phyloP scores from a whole-genome alignment of 2,113 vertebrate species.

The Condylura cristata region DNA sequence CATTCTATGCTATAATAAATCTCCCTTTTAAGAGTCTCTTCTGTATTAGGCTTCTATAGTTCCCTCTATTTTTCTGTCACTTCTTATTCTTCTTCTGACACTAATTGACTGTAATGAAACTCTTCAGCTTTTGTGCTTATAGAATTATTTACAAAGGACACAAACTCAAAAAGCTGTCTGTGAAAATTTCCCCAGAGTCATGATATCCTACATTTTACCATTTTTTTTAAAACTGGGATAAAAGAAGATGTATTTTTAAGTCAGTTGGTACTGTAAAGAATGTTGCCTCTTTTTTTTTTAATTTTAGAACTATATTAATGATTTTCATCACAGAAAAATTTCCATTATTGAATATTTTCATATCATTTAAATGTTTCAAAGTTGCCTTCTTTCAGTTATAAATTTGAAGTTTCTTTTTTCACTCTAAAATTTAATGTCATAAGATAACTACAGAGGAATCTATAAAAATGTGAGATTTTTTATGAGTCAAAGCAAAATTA shows the following conservation, averaged over 20 bases:
- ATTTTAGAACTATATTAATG: slow-evolving; percentile 48
- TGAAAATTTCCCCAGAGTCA: not conserved
- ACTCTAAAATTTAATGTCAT: slow-evolving; percentile 65
- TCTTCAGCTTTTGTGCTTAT: slow-evolving; percentile 61
- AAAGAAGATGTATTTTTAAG: slow-evolving; percentile 69
- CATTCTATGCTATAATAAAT: not conserved
- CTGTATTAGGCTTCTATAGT: not conserved
- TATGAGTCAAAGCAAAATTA: slow-evolving; percentile 50
- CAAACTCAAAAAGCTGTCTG: slow-evolving; percentile 27
- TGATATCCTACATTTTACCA: slow-evolving; percentile 41
- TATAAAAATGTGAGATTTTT: slow-evolving; percentile 51
- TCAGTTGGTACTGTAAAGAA: slow-evolving; percentile 20
- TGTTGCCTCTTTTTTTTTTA: slow-evolving; percentile 21
- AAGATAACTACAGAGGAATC: slow-evolving; percentile 51
- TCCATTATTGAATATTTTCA: slow-evolving; percentile 64
- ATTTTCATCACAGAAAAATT: too few relatives aligned
- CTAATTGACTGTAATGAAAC: slow-evolving; percentile 78
- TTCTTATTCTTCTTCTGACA: slow-evolving; percentile 75
- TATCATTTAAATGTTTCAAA: not conserved
- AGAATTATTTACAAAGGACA: slow-evolving; percentile 71
- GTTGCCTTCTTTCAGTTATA: not conserved
- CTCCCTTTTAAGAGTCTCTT: not conserved
- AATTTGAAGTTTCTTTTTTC: slow-evolving; percentile 8
- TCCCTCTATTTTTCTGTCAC: slow-evolving; percentile 51
- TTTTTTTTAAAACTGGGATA: slow-evolving; percentile 60